phyloP scores from a whole-genome alignment of 1,140 invertebrate species.

The Neodiprion lecontei region DNA sequence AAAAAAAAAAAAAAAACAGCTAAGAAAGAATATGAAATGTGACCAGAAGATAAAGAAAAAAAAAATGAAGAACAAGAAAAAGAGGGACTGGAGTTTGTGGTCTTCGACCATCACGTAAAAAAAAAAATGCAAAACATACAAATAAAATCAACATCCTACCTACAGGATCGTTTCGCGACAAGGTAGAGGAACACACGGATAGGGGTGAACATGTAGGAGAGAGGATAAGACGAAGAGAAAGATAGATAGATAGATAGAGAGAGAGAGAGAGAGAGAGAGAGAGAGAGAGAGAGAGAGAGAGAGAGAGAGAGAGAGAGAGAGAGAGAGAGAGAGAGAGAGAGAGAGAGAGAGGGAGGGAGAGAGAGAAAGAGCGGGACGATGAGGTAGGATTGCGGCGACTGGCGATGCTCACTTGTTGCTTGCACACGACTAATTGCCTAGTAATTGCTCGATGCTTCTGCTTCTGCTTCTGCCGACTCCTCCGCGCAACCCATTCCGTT shows the following conservation, averaged over 20 bases:
- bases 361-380: neutral
- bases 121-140: too few species aligned
- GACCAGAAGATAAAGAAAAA: too few species aligned
- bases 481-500: neutral
- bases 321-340: neutral
- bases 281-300: neutral
- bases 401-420: conserved; percentile 61
- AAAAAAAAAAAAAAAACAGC: too few species aligned
- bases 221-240: neutral
- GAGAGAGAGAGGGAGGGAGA: neutral
- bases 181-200: neutral
- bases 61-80: too few species aligned
- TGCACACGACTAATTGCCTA: conserved; percentile 60
- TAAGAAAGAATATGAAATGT: too few species aligned
- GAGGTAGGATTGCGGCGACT: conserved; percentile 42
- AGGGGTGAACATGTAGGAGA: too few species aligned
- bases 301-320: neutral
- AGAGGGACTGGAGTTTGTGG: too few species aligned
- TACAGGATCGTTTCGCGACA: neutral
- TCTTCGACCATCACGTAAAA: too few species aligned
- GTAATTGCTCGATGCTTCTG: conserved; percentile 50
- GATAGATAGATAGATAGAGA: neutral
- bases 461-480: neutral
- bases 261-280: neutral
- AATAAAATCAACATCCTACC: neutral